Percentiles rank a stretch among this genome's conserved stretches.
phyloP scores from a whole-genome alignment of 1,140 invertebrate genomes.

The Drosophila punjabiensis region DNA sequence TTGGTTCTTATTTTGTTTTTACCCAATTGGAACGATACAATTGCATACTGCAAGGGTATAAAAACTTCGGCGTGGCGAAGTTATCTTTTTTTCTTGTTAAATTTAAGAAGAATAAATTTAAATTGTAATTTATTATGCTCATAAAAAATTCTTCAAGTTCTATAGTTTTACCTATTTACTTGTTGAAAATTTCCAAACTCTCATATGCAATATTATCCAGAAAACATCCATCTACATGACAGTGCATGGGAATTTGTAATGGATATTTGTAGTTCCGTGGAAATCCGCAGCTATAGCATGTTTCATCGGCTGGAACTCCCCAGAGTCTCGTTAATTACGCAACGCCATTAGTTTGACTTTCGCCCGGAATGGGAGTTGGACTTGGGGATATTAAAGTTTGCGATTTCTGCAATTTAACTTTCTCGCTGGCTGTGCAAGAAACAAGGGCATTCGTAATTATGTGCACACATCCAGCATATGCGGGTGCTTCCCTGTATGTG shows the following conservation, averaged over 20 bases:
- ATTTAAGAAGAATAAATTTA: too few species aligned
- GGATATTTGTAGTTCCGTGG: constrained; percentile 30
- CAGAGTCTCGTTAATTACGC: constrained; percentile 75
- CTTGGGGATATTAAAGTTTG: constrained; percentile 65
- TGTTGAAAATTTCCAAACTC: not conserved
- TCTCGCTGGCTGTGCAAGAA: constrained; percentile 55
- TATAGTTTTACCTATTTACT: not conserved
- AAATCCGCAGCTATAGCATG: constrained; percentile 2
- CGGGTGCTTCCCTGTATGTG: constrained; percentile 10
- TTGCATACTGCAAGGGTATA: too few species aligned
- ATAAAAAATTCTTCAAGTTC: not conserved
- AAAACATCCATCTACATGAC: not conserved
- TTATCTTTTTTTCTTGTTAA: too few species aligned
- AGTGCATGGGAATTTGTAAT: constrained; percentile 8
- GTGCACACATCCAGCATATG: constrained; percentile 38
- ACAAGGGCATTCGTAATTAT: constrained; percentile 69
- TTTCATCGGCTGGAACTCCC: constrained; percentile 66
- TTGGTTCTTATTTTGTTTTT: too few species aligned
- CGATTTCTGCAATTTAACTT: constrained; percentile 78
- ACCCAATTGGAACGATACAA: too few species aligned
- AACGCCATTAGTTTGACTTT: constrained; percentile 76
- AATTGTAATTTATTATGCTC: too few species aligned
- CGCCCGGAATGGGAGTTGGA: constrained; percentile 20
- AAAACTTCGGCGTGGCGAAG: too few species aligned
- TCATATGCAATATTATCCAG: too few species aligned